phyloP scores from a whole-genome alignment of 2,113 vertebrate species.

The Agapornis roseicollis region DNA sequence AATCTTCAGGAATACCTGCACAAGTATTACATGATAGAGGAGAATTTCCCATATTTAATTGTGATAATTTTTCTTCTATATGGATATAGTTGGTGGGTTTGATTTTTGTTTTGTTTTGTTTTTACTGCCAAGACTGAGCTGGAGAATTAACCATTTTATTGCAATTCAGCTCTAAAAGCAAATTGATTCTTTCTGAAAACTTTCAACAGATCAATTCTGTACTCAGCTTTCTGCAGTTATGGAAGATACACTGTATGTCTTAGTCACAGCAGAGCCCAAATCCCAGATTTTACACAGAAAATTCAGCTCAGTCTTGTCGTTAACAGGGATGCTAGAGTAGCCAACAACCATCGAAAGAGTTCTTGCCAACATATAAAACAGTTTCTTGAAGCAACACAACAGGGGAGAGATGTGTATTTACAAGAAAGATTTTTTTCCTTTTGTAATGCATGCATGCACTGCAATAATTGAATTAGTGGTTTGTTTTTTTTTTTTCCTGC shows the following conservation, averaged over 20 bases:
- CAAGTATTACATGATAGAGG: neutral
- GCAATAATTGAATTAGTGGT: neutral
- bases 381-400: neutral
- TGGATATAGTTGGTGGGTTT: neutral
- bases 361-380: neutral
- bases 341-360: neutral
- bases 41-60: neutral
- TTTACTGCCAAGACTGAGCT: neutral
- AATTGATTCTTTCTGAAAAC: neutral
- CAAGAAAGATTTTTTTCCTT: neutral
- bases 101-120: neutral
- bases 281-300: neutral
- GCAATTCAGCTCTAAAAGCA: neutral
- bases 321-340: neutral
- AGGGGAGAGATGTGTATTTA: neutral
- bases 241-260: neutral
- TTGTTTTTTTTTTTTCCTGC: accelerated
- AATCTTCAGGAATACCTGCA: neutral
- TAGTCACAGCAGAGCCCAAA: neutral
- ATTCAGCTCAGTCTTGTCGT: neutral
- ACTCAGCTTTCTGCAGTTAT: neutral
- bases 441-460: neutral
- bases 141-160: neutral
- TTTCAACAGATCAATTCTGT: neutral
- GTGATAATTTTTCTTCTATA: neutral